Evolutionary conservation across 2,113 vertebrate genomes (phyloP).

Genomic region (Scopus umbretta): DNA sequence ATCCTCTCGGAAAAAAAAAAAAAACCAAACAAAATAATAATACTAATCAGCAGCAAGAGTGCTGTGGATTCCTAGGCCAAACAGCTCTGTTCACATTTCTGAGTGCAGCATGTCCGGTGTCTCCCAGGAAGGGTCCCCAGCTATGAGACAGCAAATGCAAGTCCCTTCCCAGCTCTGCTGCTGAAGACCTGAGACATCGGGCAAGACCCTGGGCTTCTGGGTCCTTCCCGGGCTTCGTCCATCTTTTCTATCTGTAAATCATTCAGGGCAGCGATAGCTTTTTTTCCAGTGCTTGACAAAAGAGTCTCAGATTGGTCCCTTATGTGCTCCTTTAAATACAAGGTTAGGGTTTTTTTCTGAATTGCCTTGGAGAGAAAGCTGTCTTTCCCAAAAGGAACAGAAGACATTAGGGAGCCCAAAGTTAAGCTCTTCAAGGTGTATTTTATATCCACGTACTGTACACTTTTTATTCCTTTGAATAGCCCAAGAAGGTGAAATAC

Average conservation of each 20-base stretch:
- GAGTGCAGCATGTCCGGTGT: not conserved
- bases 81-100: not conserved
- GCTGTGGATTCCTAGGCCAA: not conserved
- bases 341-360: not conserved
- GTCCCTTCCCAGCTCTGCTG: not conserved
- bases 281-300: not conserved
- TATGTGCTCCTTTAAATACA: not conserved
- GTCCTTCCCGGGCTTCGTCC: not conserved
- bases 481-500: not conserved
- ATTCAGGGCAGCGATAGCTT: not conserved
- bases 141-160: rapidly evolving
- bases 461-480: not conserved
- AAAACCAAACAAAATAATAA: too few species aligned
- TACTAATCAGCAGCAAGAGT: not conserved
- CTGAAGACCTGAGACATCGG: too few species aligned
- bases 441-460: not conserved
- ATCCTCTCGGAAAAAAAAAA: not conserved
- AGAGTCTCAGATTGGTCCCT: not conserved
- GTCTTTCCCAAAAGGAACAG: not conserved
- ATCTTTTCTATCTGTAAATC: not conserved
- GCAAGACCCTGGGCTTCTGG: not conserved
- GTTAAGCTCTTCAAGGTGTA: not conserved
- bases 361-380: not conserved
- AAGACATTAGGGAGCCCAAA: not conserved
- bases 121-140: not conserved